Percentiles rank a stretch among this genome's conserved stretches.
These are phyloP conservation scores for Anthoptus insignis DNA, from an alignment of 2,888 invertebrate genomes.

Conservation along the genomic window DNA sequence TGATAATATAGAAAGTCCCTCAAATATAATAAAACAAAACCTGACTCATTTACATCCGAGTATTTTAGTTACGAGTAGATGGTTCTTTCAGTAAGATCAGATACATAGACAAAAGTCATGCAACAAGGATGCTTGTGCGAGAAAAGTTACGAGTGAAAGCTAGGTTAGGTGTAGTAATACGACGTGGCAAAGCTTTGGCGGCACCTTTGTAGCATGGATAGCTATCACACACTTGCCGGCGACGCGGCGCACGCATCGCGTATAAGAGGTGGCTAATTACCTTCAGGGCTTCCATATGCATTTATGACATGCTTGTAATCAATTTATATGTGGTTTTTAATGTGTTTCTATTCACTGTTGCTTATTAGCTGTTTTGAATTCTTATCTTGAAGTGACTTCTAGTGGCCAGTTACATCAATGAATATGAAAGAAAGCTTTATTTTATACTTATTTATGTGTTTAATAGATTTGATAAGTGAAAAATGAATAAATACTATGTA, in stretches of 20 bases:
- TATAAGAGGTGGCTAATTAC: slow-evolving; percentile 31
- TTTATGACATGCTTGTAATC: slow-evolving; percentile 25
- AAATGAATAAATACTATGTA: too few relatives aligned
- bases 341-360: too few relatives aligned
- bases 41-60: too few relatives aligned
- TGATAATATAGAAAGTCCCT: too few relatives aligned
- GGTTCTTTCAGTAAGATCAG: neutral
- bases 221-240: slow-evolving; percentile 27
- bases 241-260: slow-evolving; percentile 23
- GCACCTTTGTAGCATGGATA: slow-evolving; percentile 28
- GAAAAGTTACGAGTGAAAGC: slow-evolving; percentile 17
- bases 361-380: too few relatives aligned
- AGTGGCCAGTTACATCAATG: too few relatives aligned
- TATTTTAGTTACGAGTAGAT: too few relatives aligned
- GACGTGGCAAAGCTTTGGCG: slow-evolving; percentile 27
- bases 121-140: neutral
- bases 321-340: slow-evolving; percentile 25
- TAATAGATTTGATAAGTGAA: too few relatives aligned
- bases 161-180: slow-evolving; percentile 19
- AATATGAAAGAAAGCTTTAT: too few relatives aligned
- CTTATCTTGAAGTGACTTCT: too few relatives aligned
- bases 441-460: too few relatives aligned
- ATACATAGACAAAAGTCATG: neutral
- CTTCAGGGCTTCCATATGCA: slow-evolving; percentile 24
- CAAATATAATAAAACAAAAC: too few relatives aligned